phyloP scores from a whole-genome alignment of 2,797 vertebrate species.

The Pelochelys cantorii region DNA sequence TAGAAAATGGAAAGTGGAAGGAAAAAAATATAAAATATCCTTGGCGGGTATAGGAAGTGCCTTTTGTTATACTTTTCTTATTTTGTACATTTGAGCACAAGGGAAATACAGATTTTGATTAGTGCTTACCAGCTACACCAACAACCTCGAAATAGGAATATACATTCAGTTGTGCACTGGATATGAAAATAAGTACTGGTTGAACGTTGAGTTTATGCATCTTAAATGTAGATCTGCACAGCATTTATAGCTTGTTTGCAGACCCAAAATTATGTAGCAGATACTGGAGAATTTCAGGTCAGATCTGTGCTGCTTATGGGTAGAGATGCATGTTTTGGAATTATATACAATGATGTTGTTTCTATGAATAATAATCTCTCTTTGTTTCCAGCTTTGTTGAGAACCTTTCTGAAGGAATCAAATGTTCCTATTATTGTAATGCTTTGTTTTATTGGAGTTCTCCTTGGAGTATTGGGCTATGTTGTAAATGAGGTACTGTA shows the following conservation, averaged over 20 bases:
- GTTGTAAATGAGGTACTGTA: neutral
- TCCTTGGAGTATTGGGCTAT: neutral
- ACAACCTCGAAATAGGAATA: neutral
- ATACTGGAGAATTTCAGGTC: neutral
- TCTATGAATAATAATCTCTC: neutral
- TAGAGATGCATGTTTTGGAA: neutral
- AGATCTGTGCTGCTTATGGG: neutral
- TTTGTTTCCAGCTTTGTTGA: constrained; percentile 2
- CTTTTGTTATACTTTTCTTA: neutral
- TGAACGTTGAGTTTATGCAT: neutral
- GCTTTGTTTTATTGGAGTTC: neutral
- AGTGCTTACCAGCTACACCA: neutral
- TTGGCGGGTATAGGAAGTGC: neutral
- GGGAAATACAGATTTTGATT: neutral
- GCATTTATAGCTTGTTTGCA: neutral
- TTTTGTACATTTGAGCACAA: neutral
- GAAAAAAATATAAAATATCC: neutral
- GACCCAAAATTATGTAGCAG: neutral
- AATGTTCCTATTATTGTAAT: constrained; percentile 18
- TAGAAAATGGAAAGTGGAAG: neutral
- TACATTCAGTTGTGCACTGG: neutral
- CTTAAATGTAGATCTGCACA: neutral
- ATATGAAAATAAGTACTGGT: neutral
- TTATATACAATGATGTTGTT: neutral
- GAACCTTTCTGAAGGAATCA: constrained; percentile 14